Evolutionary conservation across 2,888 invertebrate genomes (phyloP).

Genomic region (Anticlea derivata): DNA sequence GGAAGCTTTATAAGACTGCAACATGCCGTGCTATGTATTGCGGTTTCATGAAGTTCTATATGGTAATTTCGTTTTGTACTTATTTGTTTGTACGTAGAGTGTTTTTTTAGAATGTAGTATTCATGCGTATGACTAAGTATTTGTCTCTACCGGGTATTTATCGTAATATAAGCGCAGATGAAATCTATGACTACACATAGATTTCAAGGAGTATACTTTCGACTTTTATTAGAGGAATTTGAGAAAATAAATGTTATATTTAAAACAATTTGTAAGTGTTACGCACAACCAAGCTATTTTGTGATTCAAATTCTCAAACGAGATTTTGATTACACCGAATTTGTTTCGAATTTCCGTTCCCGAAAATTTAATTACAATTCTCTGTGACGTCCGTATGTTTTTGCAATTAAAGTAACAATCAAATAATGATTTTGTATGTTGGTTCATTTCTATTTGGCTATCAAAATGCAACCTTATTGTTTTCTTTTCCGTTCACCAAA

Average conservation of each 20-base stretch:
- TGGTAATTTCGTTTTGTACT: constrained; percentile 16
- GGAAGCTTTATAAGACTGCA: constrained; percentile 7
- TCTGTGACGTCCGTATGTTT: constrained; percentile 1
- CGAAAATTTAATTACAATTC: constrained; percentile 20
- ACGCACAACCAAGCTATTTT: not conserved
- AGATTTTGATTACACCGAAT: constrained; percentile 19
- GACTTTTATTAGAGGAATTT: too few species aligned
- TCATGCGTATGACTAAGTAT: too few species aligned
- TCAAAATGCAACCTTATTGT: constrained; percentile 32
- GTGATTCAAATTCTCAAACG: constrained; percentile 16
- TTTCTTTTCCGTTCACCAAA: constrained; percentile 41
- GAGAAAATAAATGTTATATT: too few species aligned
- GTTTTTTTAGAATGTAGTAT: constrained; percentile 8
- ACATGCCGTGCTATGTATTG: constrained; percentile 18
- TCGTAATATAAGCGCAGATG: too few species aligned
- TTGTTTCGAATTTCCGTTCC: constrained; percentile 17
- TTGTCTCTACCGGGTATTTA: too few species aligned
- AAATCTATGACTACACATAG: too few species aligned
- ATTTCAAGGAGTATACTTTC: too few species aligned
- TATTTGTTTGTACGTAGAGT: constrained; percentile 14
- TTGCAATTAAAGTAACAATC: constrained; percentile 6
- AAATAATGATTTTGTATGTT: constrained; percentile 2
- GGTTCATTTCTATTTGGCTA: too few species aligned
- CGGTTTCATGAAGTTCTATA: constrained; percentile 19
- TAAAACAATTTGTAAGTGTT: not conserved